Base-by-base conservation (phyloP, 2,113 vertebrate genomes). In the Charadrius vociferus region DNA sequence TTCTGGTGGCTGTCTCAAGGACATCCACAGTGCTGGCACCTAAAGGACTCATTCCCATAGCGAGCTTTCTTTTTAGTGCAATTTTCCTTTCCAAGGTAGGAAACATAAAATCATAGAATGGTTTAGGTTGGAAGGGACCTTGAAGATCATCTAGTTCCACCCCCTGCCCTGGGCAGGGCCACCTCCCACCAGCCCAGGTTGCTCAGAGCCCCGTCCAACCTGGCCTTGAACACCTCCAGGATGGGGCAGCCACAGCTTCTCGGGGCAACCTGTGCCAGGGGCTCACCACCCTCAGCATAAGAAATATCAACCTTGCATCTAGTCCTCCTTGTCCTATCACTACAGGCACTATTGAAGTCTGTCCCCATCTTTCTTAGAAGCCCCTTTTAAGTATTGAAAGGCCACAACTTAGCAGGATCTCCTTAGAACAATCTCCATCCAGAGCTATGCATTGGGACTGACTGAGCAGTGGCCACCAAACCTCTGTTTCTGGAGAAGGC, bases 271-370 rank as follows among this genome's bases (percentile, higher is more conserved):
- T 29, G 21, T 0, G 1, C 27, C 59, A 27, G 41, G 2, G 22
- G 5, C 5, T 65, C 34, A 27, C 41, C 19, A n/a, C 18, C 24
- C 24, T 58, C 41, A 34, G 0, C 0, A 0, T 29, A 16, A 45
- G 43, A 45, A 45, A 45, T 18, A 19, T 45, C 43, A 45, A 19
- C 43, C 17, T 45, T 19, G 16, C 17, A 45, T 45, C 17, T 45
- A 19, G 43, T 45, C 43, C 10, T 20, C 58, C 10, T 73, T 32
- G 26, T 24, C 24, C 45, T 41, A 1, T 67, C 3, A 0, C 20
- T 39, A 7, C n/a, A 39, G 34, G 17, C 5, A 8, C 34, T 26
- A 1, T 5, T 47, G 9, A 81, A 24, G 16, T 32, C 12, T 18
- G 16, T 68, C 65, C 34, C 27, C 17, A 8, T 68, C 41, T 81